Percentiles rank a stretch among this genome's conserved stretches.
These are phyloP conservation scores for Salmo trutta DNA, from an alignment of 2,797 vertebrate species.

Conservation along the genomic window DNA sequence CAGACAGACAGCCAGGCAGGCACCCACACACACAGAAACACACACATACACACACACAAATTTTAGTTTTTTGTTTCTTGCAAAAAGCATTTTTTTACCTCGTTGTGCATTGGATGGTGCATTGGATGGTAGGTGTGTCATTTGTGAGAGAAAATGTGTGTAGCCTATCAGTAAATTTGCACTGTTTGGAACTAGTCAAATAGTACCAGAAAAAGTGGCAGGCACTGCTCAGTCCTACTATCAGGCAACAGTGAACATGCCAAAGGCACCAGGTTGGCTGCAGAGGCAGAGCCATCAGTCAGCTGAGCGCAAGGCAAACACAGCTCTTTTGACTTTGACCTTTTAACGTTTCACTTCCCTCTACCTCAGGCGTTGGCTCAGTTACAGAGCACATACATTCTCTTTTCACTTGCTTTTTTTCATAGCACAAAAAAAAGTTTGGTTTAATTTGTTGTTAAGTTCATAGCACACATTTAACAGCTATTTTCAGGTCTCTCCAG, in stretches of 20 bases:
- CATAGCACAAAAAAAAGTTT: neutral
- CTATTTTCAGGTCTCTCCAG: no score
- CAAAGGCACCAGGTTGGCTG: conserved; percentile 31
- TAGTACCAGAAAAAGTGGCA: neutral
- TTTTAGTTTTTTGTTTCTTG: neutral
- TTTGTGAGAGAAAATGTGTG: neutral
- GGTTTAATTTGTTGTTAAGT: no score
- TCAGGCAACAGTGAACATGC: conserved; percentile 27
- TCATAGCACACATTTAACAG: no score
- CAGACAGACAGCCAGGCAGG: neutral
- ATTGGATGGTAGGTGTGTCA: neutral
- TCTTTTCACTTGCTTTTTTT: neutral
- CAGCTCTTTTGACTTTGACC: conserved; percentile 51
- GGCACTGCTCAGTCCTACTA: conserved; percentile 17
- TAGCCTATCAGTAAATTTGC: neutral
- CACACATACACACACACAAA: neutral
- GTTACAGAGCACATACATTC: neutral
- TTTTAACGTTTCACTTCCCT: conserved; percentile 43
- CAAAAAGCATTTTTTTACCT: neutral
- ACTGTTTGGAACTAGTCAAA: conserved; percentile 10
- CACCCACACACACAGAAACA: neutral
- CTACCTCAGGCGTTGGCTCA: conserved; percentile 9
- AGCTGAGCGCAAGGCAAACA: conserved; percentile 44
- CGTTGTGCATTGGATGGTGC: neutral
- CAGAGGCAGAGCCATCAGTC: conserved; percentile 9